These are phyloP conservation scores for Cephus nigrinus DNA, from an alignment of 2,888 invertebrate species.

Conservation along the genomic window DNA sequence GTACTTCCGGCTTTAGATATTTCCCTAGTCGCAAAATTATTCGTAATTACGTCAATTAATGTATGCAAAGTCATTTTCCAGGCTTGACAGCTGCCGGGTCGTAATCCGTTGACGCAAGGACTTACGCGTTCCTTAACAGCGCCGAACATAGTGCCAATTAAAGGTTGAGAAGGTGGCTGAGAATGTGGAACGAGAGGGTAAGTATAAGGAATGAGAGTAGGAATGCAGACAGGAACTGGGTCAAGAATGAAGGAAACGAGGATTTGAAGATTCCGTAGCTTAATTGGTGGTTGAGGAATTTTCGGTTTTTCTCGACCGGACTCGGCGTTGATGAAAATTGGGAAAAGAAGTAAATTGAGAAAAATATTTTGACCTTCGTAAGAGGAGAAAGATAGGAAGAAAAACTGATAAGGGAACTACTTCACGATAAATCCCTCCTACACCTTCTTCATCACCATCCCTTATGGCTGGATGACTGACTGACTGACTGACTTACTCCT, in stretches of 20 bases:
- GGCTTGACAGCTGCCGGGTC: not conserved
- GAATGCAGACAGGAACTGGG: not conserved
- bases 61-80: not conserved
- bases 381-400: not conserved
- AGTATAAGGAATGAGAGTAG: not conserved
- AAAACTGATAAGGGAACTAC: slow-evolving; percentile 22
- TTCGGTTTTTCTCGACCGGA: not conserved
- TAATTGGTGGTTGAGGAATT: not conserved
- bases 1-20: not conserved
- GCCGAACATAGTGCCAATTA: not conserved
- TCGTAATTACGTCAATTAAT: not conserved
- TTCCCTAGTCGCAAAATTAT: not conserved
- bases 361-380: not conserved
- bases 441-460: not conserved
- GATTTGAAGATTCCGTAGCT: not conserved
- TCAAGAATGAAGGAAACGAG: not conserved
- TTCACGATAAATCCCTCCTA: slow-evolving; percentile 19
- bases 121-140: not conserved
- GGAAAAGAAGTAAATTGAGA: not conserved
- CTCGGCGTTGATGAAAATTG: not conserved
- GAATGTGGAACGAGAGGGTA: not conserved
- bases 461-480: not conserved
- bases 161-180: not conserved
- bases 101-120: not conserved
- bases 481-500: not conserved